phyloP scores from a whole-genome alignment of 1,140 invertebrate genomes.

The Heliconius melpomene region DNA sequence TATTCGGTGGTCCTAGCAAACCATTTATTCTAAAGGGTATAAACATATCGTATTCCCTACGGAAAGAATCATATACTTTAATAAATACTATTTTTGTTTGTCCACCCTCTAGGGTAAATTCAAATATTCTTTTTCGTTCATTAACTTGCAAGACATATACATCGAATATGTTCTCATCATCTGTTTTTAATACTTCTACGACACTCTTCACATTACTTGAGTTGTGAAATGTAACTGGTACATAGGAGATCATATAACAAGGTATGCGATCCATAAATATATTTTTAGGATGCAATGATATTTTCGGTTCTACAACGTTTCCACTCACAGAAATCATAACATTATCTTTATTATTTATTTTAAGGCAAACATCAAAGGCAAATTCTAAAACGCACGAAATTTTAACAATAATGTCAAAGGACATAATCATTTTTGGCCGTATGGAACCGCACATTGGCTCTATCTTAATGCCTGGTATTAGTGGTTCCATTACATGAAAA shows the following conservation, averaged over 20 bases:
- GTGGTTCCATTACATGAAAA: constrained; percentile 68
- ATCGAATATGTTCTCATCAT: constrained; percentile 68
- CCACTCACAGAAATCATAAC: constrained; percentile 65
- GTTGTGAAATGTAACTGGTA: constrained; percentile 71
- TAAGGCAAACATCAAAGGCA: constrained; percentile 64
- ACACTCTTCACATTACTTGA: constrained; percentile 51
- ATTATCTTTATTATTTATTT: constrained; percentile 76
- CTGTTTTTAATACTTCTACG: constrained; percentile 59
- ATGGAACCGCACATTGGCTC: constrained; percentile 69
- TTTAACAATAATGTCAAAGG: constrained; percentile 63
- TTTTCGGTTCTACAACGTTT: constrained; percentile 69
- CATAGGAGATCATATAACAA: constrained; percentile 63
- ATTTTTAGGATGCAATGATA: constrained; percentile 67
- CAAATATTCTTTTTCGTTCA: constrained; percentile 59
- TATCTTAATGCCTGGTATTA: constrained; percentile 67
- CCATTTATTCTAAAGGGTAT: constrained; percentile 73
- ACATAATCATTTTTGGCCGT: constrained; percentile 67
- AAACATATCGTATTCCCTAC: constrained; percentile 72
- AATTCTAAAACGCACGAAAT: constrained; percentile 70
- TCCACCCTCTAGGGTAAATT: constrained; percentile 63
- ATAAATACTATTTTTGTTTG: constrained; percentile 67
- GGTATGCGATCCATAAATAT: constrained; percentile 67
- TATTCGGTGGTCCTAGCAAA: constrained; percentile 65
- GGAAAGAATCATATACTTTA: constrained; percentile 65
- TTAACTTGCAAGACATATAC: constrained; percentile 61